These are phyloP conservation scores for Cosmia pyralina DNA, from an alignment of 2,888 invertebrate genomes.

Conservation along the genomic window DNA sequence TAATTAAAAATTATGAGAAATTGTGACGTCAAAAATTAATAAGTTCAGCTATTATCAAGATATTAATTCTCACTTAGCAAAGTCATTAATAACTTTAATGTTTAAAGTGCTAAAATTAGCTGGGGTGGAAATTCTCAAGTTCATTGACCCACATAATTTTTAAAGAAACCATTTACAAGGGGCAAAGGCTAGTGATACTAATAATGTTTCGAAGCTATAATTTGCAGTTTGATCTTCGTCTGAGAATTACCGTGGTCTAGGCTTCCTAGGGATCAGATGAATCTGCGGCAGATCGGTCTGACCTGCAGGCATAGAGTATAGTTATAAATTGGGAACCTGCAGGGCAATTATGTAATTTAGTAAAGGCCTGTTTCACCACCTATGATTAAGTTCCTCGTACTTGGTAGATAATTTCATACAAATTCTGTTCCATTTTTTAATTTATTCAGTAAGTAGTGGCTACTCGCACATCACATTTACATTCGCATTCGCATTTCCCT, in stretches of 20 bases:
- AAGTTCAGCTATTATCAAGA: slow-evolving; percentile 25
- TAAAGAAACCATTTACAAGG: slow-evolving; percentile 9
- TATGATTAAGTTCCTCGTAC: too few species aligned
- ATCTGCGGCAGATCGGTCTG: background rate
- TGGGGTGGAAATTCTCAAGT: slow-evolving; percentile 28
- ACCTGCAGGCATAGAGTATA: too few species aligned
- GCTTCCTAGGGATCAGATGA: background rate
- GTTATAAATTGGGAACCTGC: too few species aligned
- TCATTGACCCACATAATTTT: slow-evolving; percentile 45
- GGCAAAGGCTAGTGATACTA: slow-evolving; percentile 8
- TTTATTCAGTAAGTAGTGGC: too few species aligned
- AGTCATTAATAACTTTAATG: slow-evolving; percentile 38
- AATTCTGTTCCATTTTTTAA: too few species aligned
- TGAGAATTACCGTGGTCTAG: background rate
- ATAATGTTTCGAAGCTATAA: background rate
- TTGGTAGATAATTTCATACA: too few species aligned
- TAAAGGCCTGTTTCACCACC: too few species aligned
- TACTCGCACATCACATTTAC: too few species aligned
- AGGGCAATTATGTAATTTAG: too few species aligned
- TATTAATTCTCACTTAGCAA: slow-evolving; percentile 34
- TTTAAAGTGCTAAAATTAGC: slow-evolving; percentile 34
- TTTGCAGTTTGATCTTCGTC: slow-evolving; percentile 19
- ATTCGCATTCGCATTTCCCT: too few species aligned
- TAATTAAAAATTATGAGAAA: slow-evolving; percentile 28
- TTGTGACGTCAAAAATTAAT: slow-evolving; percentile 10